phyloP scores from a whole-genome alignment of 2,113 vertebrate genomes.

The Pogonocichla stellata region DNA sequence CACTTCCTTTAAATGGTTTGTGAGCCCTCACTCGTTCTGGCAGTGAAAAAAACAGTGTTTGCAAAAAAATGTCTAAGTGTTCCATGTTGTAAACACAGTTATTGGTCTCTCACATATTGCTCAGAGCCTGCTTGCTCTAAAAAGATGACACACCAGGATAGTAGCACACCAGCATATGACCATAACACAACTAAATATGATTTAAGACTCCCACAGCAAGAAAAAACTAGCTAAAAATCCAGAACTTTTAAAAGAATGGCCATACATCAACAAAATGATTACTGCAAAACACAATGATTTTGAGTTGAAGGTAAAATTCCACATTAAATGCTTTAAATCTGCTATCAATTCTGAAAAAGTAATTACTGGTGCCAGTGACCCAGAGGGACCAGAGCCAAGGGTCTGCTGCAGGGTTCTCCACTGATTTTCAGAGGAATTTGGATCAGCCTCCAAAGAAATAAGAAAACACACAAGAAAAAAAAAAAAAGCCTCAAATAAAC shows the following conservation, averaged over 20 bases:
- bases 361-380: background rate
- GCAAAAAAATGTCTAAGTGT: background rate
- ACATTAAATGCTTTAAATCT: background rate
- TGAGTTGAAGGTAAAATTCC: background rate
- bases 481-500: background rate
- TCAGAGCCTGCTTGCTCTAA: background rate
- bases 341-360: background rate
- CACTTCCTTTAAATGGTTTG: background rate
- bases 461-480: accelerated
- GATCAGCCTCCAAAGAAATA: background rate
- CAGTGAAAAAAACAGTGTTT: background rate
- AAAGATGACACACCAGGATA: background rate
- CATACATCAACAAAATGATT: accelerated
- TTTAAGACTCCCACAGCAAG: background rate
- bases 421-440: background rate
- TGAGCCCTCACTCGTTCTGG: background rate
- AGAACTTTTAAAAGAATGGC: background rate
- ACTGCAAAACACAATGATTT: background rate
- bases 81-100: background rate
- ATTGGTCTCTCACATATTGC: background rate
- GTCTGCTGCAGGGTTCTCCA: background rate
- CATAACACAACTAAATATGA: background rate
- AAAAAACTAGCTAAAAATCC: background rate
- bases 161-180: background rate
- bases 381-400: background rate